Conservation (phyloP, 2,888 invertebrate genomes). For the Eupithecia tripunctaria region DNA sequence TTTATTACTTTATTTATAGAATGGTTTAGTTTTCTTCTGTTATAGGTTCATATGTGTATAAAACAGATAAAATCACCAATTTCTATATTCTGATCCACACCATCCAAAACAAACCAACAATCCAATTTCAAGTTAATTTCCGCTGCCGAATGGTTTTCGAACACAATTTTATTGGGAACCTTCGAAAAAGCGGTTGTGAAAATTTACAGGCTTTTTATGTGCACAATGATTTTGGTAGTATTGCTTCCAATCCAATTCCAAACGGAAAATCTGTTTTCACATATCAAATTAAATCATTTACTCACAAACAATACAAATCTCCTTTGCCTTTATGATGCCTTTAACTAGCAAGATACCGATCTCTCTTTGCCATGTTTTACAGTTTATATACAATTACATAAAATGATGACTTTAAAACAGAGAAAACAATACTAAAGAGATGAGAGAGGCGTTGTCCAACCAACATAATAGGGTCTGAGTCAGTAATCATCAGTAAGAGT, state of each 20-base stretch:
- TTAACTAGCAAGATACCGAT: neutral
- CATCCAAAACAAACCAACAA: slow-evolving; percentile 10
- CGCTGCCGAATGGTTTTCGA: slow-evolving; percentile 9
- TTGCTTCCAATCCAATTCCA: neutral
- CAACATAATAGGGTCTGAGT: no score
- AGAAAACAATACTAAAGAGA: no score
- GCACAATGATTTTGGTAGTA: slow-evolving; percentile 18
- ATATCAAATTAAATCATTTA: no score
- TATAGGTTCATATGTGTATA: no score
- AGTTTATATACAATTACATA: no score
- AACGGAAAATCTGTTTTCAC: neutral
- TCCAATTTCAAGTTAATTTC: slow-evolving; percentile 20
- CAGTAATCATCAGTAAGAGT: no score
- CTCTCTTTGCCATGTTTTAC: no score
- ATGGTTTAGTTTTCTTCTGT: neutral
- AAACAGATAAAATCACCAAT: neutral
- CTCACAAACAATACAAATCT: no score
- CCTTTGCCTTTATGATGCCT: no score
- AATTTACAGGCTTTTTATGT: slow-evolving; percentile 14
- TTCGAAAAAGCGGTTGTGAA: slow-evolving; percentile 20
- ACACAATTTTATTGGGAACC: slow-evolving; percentile 21
- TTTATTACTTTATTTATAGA: neutral
- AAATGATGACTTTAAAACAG: no score
- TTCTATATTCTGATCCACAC: neutral
- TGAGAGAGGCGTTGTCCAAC: neutral